Percentiles rank a stretch among this genome's conserved stretches.
phyloP scores from a whole-genome alignment of 2,888 invertebrate genomes.

The Nymphalis urticae region DNA sequence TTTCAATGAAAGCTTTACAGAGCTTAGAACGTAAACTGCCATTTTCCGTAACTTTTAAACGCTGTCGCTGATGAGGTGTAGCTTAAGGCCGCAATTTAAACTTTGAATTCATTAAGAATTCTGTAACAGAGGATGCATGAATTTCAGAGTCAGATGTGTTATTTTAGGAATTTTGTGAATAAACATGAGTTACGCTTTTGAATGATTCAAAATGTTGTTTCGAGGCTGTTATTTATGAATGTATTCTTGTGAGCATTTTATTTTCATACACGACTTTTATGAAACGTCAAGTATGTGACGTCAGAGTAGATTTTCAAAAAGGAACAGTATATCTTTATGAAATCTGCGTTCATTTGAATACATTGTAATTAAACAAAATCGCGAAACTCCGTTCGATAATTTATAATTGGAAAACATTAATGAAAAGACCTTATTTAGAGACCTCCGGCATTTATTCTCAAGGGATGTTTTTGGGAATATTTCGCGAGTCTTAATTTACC shows the following conservation, averaged over 20 bases:
- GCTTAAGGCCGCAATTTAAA: conserved; percentile 59
- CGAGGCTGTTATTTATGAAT: conserved; percentile 1
- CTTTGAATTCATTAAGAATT: conserved; percentile 70
- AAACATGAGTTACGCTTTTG: conserved; percentile 8
- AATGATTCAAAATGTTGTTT: conserved; percentile 7
- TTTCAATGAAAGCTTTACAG: conserved; percentile 9
- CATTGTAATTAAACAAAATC: neutral
- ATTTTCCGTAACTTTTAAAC: conserved; percentile 24
- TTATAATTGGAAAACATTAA: conserved; percentile 20
- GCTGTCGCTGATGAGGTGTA: conserved; percentile 21
- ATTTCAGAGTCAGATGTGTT: conserved; percentile 28
- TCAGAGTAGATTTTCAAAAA: too few species aligned
- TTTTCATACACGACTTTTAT: neutral
- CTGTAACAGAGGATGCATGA: conserved; percentile 58
- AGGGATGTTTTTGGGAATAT: conserved; percentile 13
- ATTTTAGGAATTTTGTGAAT: conserved; percentile 16
- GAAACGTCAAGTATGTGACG: too few species aligned
- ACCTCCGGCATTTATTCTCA: conserved; percentile 3
- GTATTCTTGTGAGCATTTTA: neutral
- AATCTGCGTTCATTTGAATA: neutral
- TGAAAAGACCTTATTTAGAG: conserved; percentile 19
- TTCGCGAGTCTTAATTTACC: conserved; percentile 17
- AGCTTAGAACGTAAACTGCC: conserved; percentile 19
- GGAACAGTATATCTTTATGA: neutral
- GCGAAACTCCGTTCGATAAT: conserved; percentile 11